Conservation (phyloP, 2,797 vertebrate species). For the Schizopygopsis pylzovi region DNA sequence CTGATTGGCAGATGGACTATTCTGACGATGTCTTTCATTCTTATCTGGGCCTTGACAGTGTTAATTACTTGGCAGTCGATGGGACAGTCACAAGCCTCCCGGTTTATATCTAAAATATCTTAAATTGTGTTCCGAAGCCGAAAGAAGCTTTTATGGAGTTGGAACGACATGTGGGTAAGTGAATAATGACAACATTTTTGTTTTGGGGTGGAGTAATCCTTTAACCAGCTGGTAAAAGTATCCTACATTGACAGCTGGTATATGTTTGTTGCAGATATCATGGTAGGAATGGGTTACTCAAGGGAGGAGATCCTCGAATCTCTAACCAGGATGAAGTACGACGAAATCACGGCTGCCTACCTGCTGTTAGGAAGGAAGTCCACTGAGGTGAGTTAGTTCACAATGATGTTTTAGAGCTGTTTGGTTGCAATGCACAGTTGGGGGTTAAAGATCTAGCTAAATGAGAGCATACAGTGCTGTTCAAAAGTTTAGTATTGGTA, state of each 20-base stretch:
- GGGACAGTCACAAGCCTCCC: no score
- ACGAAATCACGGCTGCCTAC: conserved; percentile 90
- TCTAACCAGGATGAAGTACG: conserved; percentile 89
- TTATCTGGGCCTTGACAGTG: no score
- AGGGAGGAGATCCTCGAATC: conserved; percentile 90
- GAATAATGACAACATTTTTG: no score
- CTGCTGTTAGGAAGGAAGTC: conserved; percentile 87
- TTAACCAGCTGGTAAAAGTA: neutral
- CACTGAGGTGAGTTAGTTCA: conserved; percentile 77
- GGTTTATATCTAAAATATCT: no score
- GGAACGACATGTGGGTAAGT: no score
- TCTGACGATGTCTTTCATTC: no score
- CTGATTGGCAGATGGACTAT: no score
- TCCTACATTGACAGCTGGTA: neutral
- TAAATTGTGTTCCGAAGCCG: no score
- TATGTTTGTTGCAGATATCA: conserved; percentile 80
- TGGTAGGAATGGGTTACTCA: conserved; percentile 91
- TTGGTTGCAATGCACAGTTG: neutral
- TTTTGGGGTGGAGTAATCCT: no score
- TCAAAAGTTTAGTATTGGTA: neutral
- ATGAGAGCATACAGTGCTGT: neutral
- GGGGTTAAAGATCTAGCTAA: neutral
- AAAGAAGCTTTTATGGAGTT: no score
- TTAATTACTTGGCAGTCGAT: no score
- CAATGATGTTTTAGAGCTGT: neutral